phyloP scores from a whole-genome alignment of 2,888 invertebrate genomes.

The Leptinotarsa haldemani region DNA sequence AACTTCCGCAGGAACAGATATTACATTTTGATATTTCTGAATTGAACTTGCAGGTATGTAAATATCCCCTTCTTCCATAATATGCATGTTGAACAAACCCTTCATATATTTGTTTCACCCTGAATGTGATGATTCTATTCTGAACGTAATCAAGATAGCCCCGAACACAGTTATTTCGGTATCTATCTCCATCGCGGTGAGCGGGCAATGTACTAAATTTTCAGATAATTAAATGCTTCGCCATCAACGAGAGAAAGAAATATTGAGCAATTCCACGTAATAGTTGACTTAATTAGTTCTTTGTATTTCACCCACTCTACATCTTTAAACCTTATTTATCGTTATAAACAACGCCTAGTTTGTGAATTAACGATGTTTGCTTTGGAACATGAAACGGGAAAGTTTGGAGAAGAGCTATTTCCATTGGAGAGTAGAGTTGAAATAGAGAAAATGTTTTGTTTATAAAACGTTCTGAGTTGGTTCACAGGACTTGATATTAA shows the following conservation, averaged over 20 bases:
- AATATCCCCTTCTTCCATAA: no score
- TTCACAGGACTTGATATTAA: not conserved
- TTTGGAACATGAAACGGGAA: constrained; percentile 25
- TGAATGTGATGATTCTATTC: constrained; percentile 19
- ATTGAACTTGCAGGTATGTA: no score
- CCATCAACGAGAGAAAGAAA: constrained; percentile 44
- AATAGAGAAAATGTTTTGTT: not conserved
- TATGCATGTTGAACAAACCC: not conserved
- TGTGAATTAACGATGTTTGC: constrained; percentile 42
- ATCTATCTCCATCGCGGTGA: constrained; percentile 39
- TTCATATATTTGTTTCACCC: not conserved
- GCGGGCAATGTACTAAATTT: constrained; percentile 46
- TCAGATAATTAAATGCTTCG: constrained; percentile 46
- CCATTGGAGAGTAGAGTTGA: not conserved
- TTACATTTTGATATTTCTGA: no score
- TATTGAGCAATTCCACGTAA: constrained; percentile 49
- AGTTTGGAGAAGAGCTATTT: constrained; percentile 20
- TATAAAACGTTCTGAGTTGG: not conserved
- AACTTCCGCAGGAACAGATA: no score
- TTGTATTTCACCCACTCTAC: constrained; percentile 43
- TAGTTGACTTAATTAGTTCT: constrained; percentile 50
- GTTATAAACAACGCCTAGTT: constrained; percentile 37
- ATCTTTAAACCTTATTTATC: constrained; percentile 44
- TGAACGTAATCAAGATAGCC: constrained; percentile 29
- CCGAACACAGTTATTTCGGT: constrained; percentile 36